Evolutionary conservation across 2,113 vertebrate genomes (phyloP).

Genomic region (Gorsachius goisagi): DNA sequence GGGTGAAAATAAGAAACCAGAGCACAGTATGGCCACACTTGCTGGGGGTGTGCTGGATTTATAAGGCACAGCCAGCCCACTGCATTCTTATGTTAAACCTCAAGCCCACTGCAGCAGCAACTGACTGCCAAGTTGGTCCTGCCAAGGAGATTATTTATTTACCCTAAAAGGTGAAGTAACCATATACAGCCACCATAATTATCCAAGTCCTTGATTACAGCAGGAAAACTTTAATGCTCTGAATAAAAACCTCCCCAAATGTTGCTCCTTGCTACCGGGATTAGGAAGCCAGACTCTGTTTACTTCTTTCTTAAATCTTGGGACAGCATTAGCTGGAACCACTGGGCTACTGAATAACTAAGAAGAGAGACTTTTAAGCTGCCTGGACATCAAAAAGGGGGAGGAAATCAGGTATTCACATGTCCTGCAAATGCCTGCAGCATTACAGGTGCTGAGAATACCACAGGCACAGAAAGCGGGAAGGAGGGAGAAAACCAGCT

Average conservation of each 20-base stretch:
- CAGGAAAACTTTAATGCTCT: not conserved
- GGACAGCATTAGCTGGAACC: not conserved
- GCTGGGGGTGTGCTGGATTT: not conserved
- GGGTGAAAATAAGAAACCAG: not conserved
- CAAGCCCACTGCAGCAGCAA: not conserved
- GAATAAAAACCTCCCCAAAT: not conserved
- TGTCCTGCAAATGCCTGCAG: not conserved
- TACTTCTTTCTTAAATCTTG: not conserved
- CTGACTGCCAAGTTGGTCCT: not conserved
- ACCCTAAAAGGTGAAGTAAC: not conserved
- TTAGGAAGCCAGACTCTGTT: not conserved
- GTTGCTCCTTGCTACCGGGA: not conserved
- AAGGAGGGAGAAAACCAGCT: not conserved
- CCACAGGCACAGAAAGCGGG: not conserved
- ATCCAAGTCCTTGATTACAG: fast-evolving
- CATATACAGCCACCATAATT: not conserved
- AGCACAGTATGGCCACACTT: not conserved
- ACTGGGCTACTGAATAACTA: not conserved
- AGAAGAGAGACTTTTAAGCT: not conserved
- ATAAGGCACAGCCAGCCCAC: not conserved
- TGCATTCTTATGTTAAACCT: not conserved
- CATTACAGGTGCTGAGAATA: not conserved
- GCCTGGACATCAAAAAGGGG: not conserved
- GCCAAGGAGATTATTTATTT: not conserved
- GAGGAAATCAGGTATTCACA: not conserved